Percentiles rank a stretch among this genome's conserved stretches.
These are phyloP conservation scores for Sebastolobus alascanus DNA, from an alignment of 2,797 vertebrate species.

Conservation along the genomic window DNA sequence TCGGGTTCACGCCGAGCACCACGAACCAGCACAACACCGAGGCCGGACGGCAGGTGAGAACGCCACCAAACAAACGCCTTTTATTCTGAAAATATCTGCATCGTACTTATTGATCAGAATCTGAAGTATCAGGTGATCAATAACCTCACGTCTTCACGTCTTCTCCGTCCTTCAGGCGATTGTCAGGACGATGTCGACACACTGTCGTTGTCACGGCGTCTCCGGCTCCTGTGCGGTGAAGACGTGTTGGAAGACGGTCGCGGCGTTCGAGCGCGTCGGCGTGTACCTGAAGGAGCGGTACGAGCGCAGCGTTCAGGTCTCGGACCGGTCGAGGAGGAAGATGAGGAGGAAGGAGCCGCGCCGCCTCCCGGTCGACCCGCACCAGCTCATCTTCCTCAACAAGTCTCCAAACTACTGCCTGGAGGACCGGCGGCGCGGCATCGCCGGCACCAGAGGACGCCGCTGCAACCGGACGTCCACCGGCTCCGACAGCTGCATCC, in stretches of 20 bases:
- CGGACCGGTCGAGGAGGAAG: conserved; percentile 86
- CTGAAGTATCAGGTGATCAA: too few relatives aligned
- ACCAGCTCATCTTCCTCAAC: conserved; percentile 92
- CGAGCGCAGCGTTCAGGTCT: conserved; percentile 92
- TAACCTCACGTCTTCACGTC: neutral
- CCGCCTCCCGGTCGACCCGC: conserved; percentile 81
- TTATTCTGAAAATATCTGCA: too few relatives aligned
- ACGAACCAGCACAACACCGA: conserved; percentile 96
- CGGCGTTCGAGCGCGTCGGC: conserved; percentile 92
- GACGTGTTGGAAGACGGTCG: conserved; percentile 97
- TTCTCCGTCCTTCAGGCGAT: conserved; percentile 85
- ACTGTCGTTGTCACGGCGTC: conserved; percentile 97
- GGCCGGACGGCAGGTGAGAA: conserved; percentile 93
- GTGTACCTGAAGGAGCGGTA: conserved; percentile 93
- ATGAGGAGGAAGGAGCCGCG: conserved; percentile 86
- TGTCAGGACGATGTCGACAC: conserved; percentile 91
- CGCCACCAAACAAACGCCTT: neutral
- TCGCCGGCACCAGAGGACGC: conserved; percentile 92
- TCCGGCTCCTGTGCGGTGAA: conserved; percentile 98
- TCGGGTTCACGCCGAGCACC: conserved; percentile 74
- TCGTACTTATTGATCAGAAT: neutral
- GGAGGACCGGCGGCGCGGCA: conserved; percentile 88
- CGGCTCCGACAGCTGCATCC: conserved; percentile 91
- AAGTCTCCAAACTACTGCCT: conserved; percentile 98
- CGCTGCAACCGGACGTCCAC: conserved; percentile 92